Evolutionary conservation across 2,113 vertebrate genomes (phyloP).

Genomic region (Alectura lathami): DNA sequence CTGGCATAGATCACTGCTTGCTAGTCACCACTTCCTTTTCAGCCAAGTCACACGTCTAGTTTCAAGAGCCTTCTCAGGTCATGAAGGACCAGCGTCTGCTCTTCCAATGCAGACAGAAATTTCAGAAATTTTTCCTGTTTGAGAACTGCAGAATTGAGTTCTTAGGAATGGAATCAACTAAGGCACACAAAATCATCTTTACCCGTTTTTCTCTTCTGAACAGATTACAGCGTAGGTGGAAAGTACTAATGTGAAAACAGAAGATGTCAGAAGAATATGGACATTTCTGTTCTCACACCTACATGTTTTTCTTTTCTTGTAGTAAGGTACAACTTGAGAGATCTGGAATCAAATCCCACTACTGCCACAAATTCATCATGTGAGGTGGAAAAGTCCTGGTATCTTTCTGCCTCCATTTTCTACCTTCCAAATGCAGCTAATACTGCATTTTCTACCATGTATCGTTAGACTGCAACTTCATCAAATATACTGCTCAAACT

Average conservation of each 20-base stretch:
- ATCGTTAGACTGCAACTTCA: not conserved
- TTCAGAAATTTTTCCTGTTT: not conserved
- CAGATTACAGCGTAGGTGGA: slow-evolving; percentile 44
- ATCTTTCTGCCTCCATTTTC: not conserved
- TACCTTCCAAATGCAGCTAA: not conserved
- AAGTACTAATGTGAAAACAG: slow-evolving; percentile 36
- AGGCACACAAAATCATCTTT: not conserved
- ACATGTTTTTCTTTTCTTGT: slow-evolving; percentile 46
- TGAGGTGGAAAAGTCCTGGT: not conserved
- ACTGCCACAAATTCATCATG: not conserved
- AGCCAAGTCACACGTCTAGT: not conserved
- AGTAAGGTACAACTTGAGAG: not conserved
- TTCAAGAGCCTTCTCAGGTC: not conserved
- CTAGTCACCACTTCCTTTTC: not conserved
- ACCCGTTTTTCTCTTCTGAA: not conserved
- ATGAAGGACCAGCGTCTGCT: not conserved
- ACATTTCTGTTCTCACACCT: slow-evolving; percentile 47
- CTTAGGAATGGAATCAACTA: not conserved
- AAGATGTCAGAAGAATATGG: slow-evolving; percentile 50
- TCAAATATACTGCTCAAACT: not conserved
- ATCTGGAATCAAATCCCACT: slow-evolving; percentile 42
- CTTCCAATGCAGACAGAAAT: not conserved
- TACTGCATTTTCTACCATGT: not conserved
- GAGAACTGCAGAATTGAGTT: not conserved
- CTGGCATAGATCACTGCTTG: not conserved